Evolutionary conservation across 2,113 vertebrate species (phyloP), one percentile per base, ranked within the genome.

Genomic region (Illadopsis cleaveri): DNA sequence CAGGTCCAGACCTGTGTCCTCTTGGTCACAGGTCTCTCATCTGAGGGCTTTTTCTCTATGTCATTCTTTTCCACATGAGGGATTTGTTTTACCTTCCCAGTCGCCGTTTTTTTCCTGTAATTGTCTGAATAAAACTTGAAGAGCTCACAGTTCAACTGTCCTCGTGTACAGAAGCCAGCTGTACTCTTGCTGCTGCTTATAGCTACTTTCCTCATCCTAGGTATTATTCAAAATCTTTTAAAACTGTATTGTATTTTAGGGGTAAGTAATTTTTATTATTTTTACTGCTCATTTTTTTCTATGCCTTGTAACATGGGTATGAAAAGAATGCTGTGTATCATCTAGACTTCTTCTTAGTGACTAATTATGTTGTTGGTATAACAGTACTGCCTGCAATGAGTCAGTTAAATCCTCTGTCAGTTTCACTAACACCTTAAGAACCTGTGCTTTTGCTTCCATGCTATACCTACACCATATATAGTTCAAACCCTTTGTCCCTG

Each of bases 1-100:
- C 1, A 0, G 4, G 6, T 48, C 42, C 21, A 47, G 11, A 51
- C 5, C 7, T 2, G 0, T 37, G 21, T 42, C 16, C 5, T 33
- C 42, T 38, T 4, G 0, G 8, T 73, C 35, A 75, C 24, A 42
- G 9, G 10, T 65, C 10, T 86, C 28, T 69, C 23, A 40, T 54
- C 9, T 65, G 6, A 28, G 12, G 5, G 6, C 2, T 31, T 69
- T 77, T 51, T 42, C 6, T 44, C 10, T 28, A 0, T 12, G 9
- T 31, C 7, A 7, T 58, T 79, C 8, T 79, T 76, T 90, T 82
- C 53, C 10, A 76, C 0, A 0, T 61, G 45, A 71, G 84, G 12
- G 15, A 35, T 53, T 95, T 86, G 10, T 77, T 84, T 76, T 27
- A 14, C 13, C 1, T 51, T 6, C 42, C 78, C 3, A 2, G 17